Evolutionary conservation across 2,888 invertebrate genomes (phyloP), one percentile per base, ranked within the genome.

Genomic region (Agrotis segetum): DNA sequence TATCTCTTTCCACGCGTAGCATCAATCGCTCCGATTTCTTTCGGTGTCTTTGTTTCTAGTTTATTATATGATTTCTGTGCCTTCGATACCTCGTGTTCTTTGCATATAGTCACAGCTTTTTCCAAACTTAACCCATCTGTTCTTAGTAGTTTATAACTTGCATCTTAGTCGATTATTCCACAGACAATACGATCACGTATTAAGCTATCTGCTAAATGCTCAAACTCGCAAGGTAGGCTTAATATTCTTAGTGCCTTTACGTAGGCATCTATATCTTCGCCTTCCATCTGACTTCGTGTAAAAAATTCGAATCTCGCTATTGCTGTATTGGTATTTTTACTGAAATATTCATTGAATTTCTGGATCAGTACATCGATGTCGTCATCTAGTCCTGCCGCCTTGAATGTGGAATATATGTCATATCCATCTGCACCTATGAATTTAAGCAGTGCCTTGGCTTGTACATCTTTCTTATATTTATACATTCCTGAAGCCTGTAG

Each of bases 121-220:
- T 66, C 71, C 19, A 78, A 61, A 3, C 47, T 78, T 13, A 80
- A 59, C 2, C 71, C 74, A 9, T 78, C 75, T 19, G 68, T 44
- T 21, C 76, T 44, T 17, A 82, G 58, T 49, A 79, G 61, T 29
- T 76, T 29, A 16, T 61, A 29, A 49, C 47, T 29, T 9, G 49
- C 29, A 29, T 29, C 47, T 19, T 29, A 47, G n/a, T 61, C 61
- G 29, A 47, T 49, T n/a, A 61, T 9, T 19, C 49, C 61, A 49
- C 61, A 49, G n/a, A 82, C 76, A 17, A 80, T 75, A 13, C 82
- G 68, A 61, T 77, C 73, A 7, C 74, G 69, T 13, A 80, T 44
- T 17, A 77, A 61, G 1, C 67, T 63, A 2, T 82, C 81, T 40
- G 71, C 71, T 17, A 82, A 55, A 11, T 44, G 11, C 7, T 61